A percentile compares a stretch with the other conserved stretches of the same genome.
Evolutionary conservation across 1,140 invertebrate genomes (phyloP).

Genomic region (Scaptomyza hsui): DNA sequence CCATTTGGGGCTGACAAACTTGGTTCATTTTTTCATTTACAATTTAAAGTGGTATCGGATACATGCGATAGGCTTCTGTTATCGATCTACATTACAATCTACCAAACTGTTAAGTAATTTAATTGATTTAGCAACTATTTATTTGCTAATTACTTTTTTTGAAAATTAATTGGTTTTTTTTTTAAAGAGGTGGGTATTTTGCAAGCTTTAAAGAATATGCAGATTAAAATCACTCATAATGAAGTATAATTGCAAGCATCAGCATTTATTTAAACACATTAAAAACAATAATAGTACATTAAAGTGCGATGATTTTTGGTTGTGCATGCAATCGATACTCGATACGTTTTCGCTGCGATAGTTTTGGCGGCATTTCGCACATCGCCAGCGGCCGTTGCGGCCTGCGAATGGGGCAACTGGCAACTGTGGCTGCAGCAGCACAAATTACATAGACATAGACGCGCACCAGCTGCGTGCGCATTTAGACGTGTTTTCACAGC

Average conservation of each 20-base stretch:
- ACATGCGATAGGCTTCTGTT: conserved; percentile 1
- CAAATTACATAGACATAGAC: conserved; percentile 50
- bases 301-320: neutral
- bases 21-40: neutral
- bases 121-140: no score
- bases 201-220: no score
- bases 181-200: no score
- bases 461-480: conserved; percentile 67
- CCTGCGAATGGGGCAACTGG: conserved; percentile 22
- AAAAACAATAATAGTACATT: no score
- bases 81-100: neutral
- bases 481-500: conserved; percentile 50
- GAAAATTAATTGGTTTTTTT: no score
- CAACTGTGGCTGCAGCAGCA: conserved; percentile 32
- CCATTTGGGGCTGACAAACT: conserved; percentile 18
- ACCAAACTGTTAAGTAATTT: no score
- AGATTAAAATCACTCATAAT: no score
- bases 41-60: neutral
- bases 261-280: no score
- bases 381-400: conserved; percentile 33
- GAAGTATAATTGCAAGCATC: no score
- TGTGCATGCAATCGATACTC: conserved; percentile 12
- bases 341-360: conserved; percentile 13
- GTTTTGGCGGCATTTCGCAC: conserved; percentile 3
- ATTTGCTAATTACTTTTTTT: no score